Conservation (phyloP, 2,888 invertebrate genomes). For the Papilio gigon region DNA sequence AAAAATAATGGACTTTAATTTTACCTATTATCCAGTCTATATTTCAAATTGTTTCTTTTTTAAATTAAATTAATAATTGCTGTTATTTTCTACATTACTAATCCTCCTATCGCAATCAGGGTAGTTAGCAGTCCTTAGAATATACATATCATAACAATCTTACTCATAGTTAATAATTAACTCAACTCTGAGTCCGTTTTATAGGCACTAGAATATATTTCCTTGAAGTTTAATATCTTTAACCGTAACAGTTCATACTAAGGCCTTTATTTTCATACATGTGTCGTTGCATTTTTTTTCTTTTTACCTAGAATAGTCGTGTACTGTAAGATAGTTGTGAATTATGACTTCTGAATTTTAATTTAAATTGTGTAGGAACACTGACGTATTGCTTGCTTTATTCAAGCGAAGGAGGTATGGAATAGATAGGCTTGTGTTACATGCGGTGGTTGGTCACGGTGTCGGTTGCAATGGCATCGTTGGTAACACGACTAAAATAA, state of each 20-base stretch:
- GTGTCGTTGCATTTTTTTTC: not conserved
- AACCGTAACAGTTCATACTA: not conserved
- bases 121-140: too few relatives aligned
- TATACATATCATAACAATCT: too few relatives aligned
- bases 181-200: too few relatives aligned
- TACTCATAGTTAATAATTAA: too few relatives aligned
- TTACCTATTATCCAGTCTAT: not conserved
- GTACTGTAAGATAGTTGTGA: not conserved
- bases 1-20: not conserved
- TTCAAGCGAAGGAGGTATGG: constrained; percentile 1
- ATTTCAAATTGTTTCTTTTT: not conserved
- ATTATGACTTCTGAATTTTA: not conserved
- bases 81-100: not conserved
- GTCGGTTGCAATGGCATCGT: not conserved
- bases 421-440: not conserved
- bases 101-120: too few relatives aligned
- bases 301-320: not conserved
- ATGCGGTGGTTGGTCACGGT: not conserved
- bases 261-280: not conserved
- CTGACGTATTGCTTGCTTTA: not conserved
- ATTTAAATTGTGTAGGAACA: not conserved
- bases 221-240: not conserved
- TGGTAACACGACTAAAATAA: not conserved
- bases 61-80: not conserved
- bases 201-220: too few relatives aligned